phyloP scores from a whole-genome alignment of 2,888 invertebrate species.

The Gortyna flavago region DNA sequence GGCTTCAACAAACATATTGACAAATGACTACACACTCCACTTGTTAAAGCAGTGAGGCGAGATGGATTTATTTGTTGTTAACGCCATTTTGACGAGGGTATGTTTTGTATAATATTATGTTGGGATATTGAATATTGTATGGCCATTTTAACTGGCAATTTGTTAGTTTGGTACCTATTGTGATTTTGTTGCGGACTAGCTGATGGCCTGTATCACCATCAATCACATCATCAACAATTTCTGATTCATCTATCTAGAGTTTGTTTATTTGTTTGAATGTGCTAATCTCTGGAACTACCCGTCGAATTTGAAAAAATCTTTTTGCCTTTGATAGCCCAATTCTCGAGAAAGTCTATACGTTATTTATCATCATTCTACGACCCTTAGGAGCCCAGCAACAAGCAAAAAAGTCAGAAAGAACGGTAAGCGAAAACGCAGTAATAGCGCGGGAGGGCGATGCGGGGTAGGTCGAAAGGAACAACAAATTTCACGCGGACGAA shows the following conservation, averaged over 20 bases:
- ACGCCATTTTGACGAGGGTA: constrained; percentile 54
- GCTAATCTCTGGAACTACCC: too few species aligned
- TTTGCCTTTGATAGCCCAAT: too few species aligned
- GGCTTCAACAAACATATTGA: constrained; percentile 72
- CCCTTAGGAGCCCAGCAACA: too few species aligned
- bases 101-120: constrained; percentile 27
- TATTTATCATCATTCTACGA: too few species aligned
- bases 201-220: background rate
- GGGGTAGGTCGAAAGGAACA: too few species aligned
- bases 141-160: constrained; percentile 25
- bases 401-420: too few species aligned
- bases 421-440: too few species aligned
- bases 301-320: too few species aligned
- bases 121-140: constrained; percentile 37
- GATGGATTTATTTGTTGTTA: constrained; percentile 61
- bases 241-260: background rate
- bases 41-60: constrained; percentile 55
- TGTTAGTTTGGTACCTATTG: background rate
- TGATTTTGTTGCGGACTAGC: background rate
- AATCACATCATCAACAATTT: background rate
- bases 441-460: too few species aligned
- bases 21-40: constrained; percentile 69
- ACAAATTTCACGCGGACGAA: too few species aligned
- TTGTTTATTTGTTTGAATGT: too few species aligned
- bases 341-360: too few species aligned